Evolutionary conservation across 2,888 invertebrate species (phyloP).

Genomic region (Cantharis lateralis): DNA sequence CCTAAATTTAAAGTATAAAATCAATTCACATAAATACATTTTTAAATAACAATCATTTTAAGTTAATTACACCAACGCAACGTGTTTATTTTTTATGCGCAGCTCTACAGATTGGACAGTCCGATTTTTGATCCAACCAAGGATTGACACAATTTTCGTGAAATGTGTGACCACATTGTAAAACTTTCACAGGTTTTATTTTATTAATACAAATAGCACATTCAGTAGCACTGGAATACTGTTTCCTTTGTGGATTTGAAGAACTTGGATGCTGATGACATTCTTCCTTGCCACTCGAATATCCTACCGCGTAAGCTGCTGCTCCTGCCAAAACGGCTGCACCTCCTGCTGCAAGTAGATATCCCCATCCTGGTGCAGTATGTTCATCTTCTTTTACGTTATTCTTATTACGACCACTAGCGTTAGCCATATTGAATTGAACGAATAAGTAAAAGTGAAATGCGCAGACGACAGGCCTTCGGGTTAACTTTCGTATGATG

Average conservation of each 20-base stretch:
- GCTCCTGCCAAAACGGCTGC: neutral
- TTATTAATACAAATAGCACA: neutral
- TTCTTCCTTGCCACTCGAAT: neutral
- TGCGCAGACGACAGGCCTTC: neutral
- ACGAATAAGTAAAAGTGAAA: neutral
- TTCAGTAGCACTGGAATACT: neutral
- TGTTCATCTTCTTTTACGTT: neutral
- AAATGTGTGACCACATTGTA: neutral
- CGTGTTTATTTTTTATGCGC: neutral
- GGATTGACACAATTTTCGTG: neutral
- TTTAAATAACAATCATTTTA: neutral
- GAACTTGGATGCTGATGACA: neutral
- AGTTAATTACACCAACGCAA: neutral
- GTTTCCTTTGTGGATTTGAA: neutral
- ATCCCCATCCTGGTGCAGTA: neutral
- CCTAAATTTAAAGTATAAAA: neutral
- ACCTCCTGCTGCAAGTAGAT: neutral
- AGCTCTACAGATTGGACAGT: neutral
- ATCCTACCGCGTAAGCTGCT: neutral
- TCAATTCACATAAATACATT: neutral
- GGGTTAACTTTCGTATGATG: neutral
- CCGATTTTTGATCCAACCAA: neutral
- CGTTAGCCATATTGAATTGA: neutral
- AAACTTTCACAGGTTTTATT: neutral
- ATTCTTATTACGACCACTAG: neutral